Conservation (phyloP, 2,113 vertebrate species). For the Psettodes erumei region DNA sequence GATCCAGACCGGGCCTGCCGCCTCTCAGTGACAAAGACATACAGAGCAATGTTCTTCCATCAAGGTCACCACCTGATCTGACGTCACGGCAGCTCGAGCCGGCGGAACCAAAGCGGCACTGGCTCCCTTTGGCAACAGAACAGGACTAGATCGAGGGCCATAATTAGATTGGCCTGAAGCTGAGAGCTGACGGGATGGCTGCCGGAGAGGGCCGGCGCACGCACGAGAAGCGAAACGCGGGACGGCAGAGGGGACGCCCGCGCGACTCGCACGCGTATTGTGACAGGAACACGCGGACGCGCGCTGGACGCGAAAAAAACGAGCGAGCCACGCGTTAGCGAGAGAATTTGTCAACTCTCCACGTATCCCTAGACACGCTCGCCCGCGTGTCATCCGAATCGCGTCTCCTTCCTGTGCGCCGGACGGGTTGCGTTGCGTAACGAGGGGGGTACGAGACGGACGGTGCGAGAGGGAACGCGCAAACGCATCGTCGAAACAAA, state of each 20-base stretch:
- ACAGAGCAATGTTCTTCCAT: conserved; percentile 47
- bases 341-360: conserved; percentile 33
- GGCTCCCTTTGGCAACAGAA: conserved; percentile 52
- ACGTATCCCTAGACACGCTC: conserved; percentile 47
- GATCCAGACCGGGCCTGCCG: not conserved
- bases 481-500: conserved; percentile 15
- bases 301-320: conserved; percentile 1
- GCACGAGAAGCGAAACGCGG: conserved; percentile 3
- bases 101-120: conserved; percentile 37
- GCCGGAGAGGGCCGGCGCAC: conserved; percentile 1
- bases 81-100: conserved; percentile 56
- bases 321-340: not conserved
- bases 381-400: conserved; percentile 55
- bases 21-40: conserved; percentile 59
- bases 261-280: not conserved
- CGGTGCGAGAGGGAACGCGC: conserved; percentile 11
- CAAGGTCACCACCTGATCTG: conserved; percentile 76
- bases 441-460: conserved; percentile 51
- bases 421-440: conserved; percentile 69
- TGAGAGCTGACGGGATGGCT: conserved; percentile 36
- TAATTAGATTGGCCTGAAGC: conserved; percentile 66
- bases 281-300: not conserved
- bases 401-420: conserved; percentile 55
- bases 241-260: not conserved
- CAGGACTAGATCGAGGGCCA: conserved; percentile 53